These are phyloP conservation scores for Acronicta aceris DNA, from an alignment of 2,888 invertebrate species.

Conservation along the genomic window DNA sequence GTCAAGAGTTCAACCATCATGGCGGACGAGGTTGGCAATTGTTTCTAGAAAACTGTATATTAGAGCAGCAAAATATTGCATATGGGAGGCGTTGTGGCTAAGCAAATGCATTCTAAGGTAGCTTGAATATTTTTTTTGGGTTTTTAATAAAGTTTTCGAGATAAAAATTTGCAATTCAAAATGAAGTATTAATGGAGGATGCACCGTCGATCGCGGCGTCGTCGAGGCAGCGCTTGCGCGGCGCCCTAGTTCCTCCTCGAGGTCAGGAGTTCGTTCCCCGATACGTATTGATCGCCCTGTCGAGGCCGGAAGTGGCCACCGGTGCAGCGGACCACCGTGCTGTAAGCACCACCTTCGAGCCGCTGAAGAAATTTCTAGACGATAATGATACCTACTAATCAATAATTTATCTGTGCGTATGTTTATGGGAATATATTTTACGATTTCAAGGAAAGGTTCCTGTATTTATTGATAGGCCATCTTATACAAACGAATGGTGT, in stretches of 20 bases:
- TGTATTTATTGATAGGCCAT: neutral
- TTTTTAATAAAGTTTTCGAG: constrained; percentile 37
- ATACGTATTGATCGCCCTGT: constrained; percentile 81
- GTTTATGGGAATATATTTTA: too few species aligned
- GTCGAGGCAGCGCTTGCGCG: constrained; percentile 82
- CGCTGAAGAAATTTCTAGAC: constrained; percentile 26
- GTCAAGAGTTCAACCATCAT: constrained; percentile 54
- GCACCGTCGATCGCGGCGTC: constrained; percentile 67
- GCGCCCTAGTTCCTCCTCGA: constrained; percentile 82
- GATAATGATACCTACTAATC: neutral
- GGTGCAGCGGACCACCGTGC: constrained; percentile 79
- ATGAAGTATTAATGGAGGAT: constrained; percentile 72
- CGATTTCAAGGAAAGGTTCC: neutral
- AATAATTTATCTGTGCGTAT: neutral
- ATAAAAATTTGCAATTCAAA: constrained; percentile 79
- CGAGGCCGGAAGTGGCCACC: constrained; percentile 83
- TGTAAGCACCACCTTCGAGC: constrained; percentile 67
- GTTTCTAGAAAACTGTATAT: constrained; percentile 25
- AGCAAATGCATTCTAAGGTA: neutral
- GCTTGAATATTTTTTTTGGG: neutral
- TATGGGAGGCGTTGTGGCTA: neutral
- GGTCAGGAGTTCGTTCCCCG: constrained; percentile 89
- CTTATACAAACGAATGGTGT: too few species aligned
- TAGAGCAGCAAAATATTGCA: neutral
- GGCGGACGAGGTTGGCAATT: constrained; percentile 27